These are phyloP conservation scores for Bostrychus sinensis DNA, from an alignment of 2,113 vertebrate genomes.

Conservation along the genomic window DNA sequence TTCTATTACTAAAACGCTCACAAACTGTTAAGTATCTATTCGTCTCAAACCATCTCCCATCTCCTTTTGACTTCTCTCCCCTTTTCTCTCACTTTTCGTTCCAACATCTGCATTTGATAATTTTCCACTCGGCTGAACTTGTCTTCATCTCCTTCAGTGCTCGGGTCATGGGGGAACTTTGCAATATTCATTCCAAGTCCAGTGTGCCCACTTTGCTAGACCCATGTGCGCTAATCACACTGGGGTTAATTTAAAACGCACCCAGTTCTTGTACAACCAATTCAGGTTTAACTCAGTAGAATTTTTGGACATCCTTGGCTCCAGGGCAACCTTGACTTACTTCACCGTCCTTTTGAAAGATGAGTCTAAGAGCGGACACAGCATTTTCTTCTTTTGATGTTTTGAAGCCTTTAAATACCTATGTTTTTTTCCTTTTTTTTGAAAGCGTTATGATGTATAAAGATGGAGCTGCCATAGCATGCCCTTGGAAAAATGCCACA, in stretches of 20 bases:
- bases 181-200: conserved; percentile 50
- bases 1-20: background rate
- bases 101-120: conserved; percentile 52
- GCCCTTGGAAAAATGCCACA: conserved; percentile 10
- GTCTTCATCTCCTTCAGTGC: conserved; percentile 43
- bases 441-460: conserved; percentile 4
- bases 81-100: conserved; percentile 8
- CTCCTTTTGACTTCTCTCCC: background rate
- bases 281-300: conserved; percentile 14
- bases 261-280: conserved; percentile 4
- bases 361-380: background rate
- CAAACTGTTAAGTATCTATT: background rate
- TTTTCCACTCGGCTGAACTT: conserved; percentile 56
- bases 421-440: background rate
- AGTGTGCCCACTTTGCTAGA: conserved; percentile 32
- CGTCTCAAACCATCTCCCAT: background rate
- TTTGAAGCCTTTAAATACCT: conserved; percentile 14
- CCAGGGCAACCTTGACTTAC: background rate
- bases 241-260: conserved; percentile 14
- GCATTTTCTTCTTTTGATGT: background rate
- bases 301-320: background rate
- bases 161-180: conserved; percentile 39
- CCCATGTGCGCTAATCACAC: conserved; percentile 30
- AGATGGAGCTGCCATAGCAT: background rate
- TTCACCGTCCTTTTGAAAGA: background rate